Base-by-base conservation (phyloP, 2,113 vertebrate species). In the Blennius ocellaris region DNA sequence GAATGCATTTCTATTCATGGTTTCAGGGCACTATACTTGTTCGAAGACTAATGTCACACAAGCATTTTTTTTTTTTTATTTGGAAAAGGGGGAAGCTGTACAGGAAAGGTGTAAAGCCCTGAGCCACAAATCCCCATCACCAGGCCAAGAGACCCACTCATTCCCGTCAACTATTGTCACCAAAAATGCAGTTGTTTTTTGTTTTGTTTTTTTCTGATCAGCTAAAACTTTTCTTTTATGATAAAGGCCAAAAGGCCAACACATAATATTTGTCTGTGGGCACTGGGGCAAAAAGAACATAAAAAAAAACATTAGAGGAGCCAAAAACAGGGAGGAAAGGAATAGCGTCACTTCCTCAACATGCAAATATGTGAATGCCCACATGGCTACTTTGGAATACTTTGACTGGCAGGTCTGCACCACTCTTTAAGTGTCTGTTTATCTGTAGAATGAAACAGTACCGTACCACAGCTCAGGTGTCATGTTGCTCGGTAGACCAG, bases 1-100 rank as follows among this genome's bases (percentile, higher is more conserved):
- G 67, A 88, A 78, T 89, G 71, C 86, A 87, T 91, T 90, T 93
- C 62, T 84, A 78, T 86, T 86, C 77, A 86, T 87, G 83, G 83
- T 88, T 87, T 89, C 79, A 64, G 81, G 82, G 72, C 76, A 79
- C 82, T 44, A 48, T 75, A 55, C 65, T 83, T 88, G 83, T 85
- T 88, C 66, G 73, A 48, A 78, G 65, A 80, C 75, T 76, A 86
- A 85, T 88, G 86, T 89, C 86, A 87, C 85, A 77, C 67, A 76
- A 84, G 62, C 61, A 56, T 73, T 78, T 58, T 58, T 73, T 58
- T 58, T 73, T 54, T 57, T 63, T 58, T 73, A 43, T 65, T 56
- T 44, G 37, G 49, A n/a, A 36, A 67, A 71, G 40, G 15, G 62
- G 43, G 12, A 57, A 69, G 45, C 45, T 74, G 37, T 70, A 62